Evolutionary conservation across 2,888 invertebrate species (phyloP), one percentile per base, ranked within the genome.

Genomic region (Sminthurides aquaticus): DNA sequence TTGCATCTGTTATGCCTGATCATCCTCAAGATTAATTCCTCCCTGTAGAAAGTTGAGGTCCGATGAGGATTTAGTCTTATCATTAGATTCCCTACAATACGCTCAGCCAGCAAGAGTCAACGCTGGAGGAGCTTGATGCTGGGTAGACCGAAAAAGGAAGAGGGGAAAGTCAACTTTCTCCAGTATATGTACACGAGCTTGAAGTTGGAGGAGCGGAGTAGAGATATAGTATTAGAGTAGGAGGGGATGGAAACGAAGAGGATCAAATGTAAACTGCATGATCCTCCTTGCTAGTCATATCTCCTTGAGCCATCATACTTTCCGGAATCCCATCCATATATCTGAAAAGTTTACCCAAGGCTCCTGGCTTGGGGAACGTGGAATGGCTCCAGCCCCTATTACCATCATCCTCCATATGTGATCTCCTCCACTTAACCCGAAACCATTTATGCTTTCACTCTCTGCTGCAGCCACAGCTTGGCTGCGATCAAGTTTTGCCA

Each of bases 31-130:
- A 62, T 62, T 62, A 61, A 62, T 62, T 55, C 55, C 25, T 22
- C n/a, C 48, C 48, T 56, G 57, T 57, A 62, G 57, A 63, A 63
- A 63, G 63, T 57, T 63, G 27, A 63, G 57, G 26, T 43, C 63
- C 63, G 49, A 57, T 49, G 62, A 62, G 62, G 62, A 62, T 62
- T 62, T 62, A 54, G 29, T 29, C 28, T 62, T 62, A 34, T 55
- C 54, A 57, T 27, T 25, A 20, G 22, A 56, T 56, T 56, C 24
- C 15, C 43, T 15, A 34, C 43, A 34, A 34, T 34, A 34, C 43
- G 43, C 8, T 34, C 15, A 34, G 5, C 8, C 43, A 34, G 43
- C 43, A 34, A 34, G 43, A 34, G 43, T 34, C 43, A 34, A n/a
- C n/a, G n/a, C n/a, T n/a, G n/a, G n/a, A n/a, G n/a, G n/a, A 34